Evolutionary conservation across 2,113 vertebrate species (phyloP), one percentile per base, ranked within the genome.

Genomic region (Paedocypris sp.): DNA sequence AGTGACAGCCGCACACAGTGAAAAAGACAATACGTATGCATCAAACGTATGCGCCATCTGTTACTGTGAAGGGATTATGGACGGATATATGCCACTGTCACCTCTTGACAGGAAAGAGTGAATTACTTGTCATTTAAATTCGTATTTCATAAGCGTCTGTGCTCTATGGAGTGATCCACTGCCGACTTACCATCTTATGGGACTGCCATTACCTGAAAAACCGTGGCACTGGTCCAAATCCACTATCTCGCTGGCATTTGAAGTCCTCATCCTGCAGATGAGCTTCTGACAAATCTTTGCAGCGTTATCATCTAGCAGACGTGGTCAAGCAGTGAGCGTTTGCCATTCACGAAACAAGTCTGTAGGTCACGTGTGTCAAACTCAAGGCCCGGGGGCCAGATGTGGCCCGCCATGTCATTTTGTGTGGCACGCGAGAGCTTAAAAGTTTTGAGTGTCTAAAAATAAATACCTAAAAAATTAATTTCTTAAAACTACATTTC

Each of bases 11-110:
- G n/a, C 12, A n/a, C 28, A 16, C 13, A 41, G 6, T 8, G 28
- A 38, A 15, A 16, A 29, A 36, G 13, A 62, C 9, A 39, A 32
- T 56, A 29, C 2, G 6, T 19, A 39, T 63, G 22, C 39, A 51
- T 52, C 35, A 36, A 19, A 32, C 18, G 18, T 52, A 5, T 6
- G 19, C 22, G 5, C 15, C 23, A 29, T 45, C 48, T 61, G 29
- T 51, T 31, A 50, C 29, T 43, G 31, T 46, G 62, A 48, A 54
- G 49, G 53, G 29, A 33, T 43, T 42, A 10, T 1, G 7, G 10
- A 52, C 60, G 46, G 39, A 35, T 58, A 58, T 58, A 58, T 46
- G 49, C 42, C 16, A 28, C 22, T 33, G 39, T 54, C 50, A 64
- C 38, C 11, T 23, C 29, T 51, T 56, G 51, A 47, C 51, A 47